Percentiles rank a stretch among this genome's conserved stretches.
These are phyloP conservation scores for Ommatoiulus sabulosus DNA, from an alignment of 2,888 invertebrate species.

Conservation along the genomic window DNA sequence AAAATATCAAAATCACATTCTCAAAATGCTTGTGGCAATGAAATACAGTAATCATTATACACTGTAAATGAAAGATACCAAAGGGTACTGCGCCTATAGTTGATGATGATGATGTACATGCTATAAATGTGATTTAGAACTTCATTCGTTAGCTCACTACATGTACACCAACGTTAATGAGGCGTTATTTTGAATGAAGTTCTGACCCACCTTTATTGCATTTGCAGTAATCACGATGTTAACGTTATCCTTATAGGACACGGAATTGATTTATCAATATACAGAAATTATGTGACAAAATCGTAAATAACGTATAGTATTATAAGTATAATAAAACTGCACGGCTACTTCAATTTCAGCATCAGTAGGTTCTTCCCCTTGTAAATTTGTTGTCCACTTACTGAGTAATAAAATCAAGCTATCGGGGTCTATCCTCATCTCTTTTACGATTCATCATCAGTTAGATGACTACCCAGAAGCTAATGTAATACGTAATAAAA, in stretches of 20 bases:
- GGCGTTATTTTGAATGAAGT: too few species aligned
- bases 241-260: neutral
- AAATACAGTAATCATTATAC: too few species aligned
- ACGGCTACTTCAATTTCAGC: neutral
- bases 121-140: too few species aligned
- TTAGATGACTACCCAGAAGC: neutral
- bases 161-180: too few species aligned
- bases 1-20: too few species aligned
- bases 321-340: neutral
- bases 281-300: neutral
- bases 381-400: conserved; percentile 27
- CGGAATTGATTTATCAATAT: neutral
- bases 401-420: neutral
- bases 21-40: too few species aligned
- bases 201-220: too few species aligned
- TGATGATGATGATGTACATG: too few species aligned
- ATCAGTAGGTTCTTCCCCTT: neutral
- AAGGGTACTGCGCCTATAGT: too few species aligned
- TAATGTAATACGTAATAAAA: neutral
- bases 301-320: neutral
- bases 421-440: neutral
- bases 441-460: conserved; percentile 31
- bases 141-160: too few species aligned
- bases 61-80: too few species aligned
- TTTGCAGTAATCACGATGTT: too few species aligned